Percentiles rank a stretch among this genome's conserved stretches.
phyloP scores from a whole-genome alignment of 2,113 vertebrate genomes.

The Catharus fuscescens region DNA sequence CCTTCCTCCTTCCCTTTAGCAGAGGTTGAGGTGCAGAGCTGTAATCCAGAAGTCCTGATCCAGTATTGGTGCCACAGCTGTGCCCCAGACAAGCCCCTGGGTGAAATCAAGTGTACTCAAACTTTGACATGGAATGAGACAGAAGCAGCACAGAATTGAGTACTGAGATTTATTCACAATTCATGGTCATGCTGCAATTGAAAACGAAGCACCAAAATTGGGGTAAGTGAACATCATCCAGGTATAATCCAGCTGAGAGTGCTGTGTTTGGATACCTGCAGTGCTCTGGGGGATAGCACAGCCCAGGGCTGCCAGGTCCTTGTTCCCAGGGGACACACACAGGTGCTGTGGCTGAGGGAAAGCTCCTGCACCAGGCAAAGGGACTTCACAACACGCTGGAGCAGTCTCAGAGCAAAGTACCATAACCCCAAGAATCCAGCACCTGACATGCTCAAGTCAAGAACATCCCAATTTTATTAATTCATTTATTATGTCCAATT shows the following conservation, averaged over 20 bases:
- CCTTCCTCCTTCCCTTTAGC: background rate
- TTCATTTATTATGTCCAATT: background rate
- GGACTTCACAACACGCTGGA: accelerated
- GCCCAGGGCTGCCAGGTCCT: background rate
- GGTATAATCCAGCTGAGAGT: background rate
- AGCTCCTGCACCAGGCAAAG: background rate
- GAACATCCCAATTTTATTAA: background rate
- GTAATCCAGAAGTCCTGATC: background rate
- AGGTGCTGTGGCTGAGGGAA: background rate
- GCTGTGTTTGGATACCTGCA: background rate
- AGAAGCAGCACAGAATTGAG: background rate
- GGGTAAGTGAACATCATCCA: background rate
- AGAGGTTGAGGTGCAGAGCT: background rate
- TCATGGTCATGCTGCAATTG: conserved; percentile 27
- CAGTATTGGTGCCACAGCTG: accelerated
- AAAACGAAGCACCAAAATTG: background rate
- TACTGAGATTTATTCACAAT: conserved; percentile 46
- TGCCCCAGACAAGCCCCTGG: background rate
- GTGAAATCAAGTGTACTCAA: background rate
- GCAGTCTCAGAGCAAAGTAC: background rate
- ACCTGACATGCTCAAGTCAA: background rate
- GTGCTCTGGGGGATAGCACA: background rate
- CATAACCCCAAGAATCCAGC: background rate
- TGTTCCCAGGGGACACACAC: background rate
- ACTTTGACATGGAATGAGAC: background rate